Evolutionary conservation across 2,113 vertebrate genomes (phyloP), one percentile per base, ranked within the genome.

Genomic region (Aphelocoma coerulescens): DNA sequence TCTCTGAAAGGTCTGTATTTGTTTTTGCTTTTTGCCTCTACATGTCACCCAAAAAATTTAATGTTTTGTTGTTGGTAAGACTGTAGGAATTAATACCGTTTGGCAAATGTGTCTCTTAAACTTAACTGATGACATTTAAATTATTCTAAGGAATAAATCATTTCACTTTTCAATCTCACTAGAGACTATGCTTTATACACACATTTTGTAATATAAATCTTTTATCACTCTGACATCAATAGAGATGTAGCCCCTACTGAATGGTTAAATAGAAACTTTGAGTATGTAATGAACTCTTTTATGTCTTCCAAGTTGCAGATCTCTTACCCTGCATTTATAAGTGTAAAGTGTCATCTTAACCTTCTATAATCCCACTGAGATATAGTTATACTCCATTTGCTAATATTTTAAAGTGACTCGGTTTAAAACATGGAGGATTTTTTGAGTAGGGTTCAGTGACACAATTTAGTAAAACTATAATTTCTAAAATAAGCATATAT

Each of bases 141-240:
- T 96, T 96, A 80, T 90, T 30, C 41, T 52, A 77, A 85, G 49
- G 13, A 91, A 94, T 94, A 96, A 91, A 93, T 95, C 46, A 86
- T 74, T 74, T 87, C 8, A 18, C 69, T 97, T 91, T 89, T 94
- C 43, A 51, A 37, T 93, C 87, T 89, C 77, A 1, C 68, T 85
- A 23, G 89, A 96, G 94, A 88, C 46, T 54, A 20, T 33, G 52
- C 41, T 96, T 95, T 92, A 95, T 87, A 67, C 48, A 96, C 37
- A 92, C 22, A 84, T 95, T 97, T 96, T 96, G 63, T 92, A 93
- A 86, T 79, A 95, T 95, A 89, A 94, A 96, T 96, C 87, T 97
- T 97, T 98, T 95, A 96, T 95, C 78, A 92, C 6, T 1, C 68
- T 96, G 57, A 78, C 91, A 97, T 97, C 93, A 95, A 30, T 63